Evolutionary conservation across 1,140 invertebrate genomes (phyloP).

Genomic region (Drosophila leontia): DNA sequence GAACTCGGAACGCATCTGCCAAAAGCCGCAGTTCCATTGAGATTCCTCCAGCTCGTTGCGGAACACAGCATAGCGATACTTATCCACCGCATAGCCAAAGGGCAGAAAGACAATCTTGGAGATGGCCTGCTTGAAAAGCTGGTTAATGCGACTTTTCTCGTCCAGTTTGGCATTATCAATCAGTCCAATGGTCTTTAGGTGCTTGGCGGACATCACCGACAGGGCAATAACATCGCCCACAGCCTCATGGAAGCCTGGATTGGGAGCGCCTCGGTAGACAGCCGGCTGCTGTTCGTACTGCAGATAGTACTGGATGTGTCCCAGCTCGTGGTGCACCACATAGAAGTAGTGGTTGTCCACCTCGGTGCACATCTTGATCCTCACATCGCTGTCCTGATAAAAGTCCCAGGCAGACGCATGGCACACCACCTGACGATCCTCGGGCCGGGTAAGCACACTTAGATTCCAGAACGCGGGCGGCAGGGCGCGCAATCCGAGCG

Average conservation of each 20-base stretch:
- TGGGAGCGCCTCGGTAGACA: conserved; percentile 89
- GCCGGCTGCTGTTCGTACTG: conserved; percentile 90
- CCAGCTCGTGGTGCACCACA: conserved; percentile 92
- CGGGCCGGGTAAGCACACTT: conserved; percentile 90
- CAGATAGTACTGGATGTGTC: conserved; percentile 91
- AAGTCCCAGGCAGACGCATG: conserved; percentile 94
- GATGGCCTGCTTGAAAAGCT: conserved; percentile 85
- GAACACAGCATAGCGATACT: conserved; percentile 87
- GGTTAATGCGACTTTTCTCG: conserved; percentile 79
- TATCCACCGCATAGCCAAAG: conserved; percentile 86
- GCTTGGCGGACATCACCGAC: conserved; percentile 87
- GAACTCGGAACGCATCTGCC: conserved; percentile 86
- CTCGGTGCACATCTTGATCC: conserved; percentile 93
- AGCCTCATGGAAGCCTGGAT: conserved; percentile 92
- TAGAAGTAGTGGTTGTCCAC: conserved; percentile 89
- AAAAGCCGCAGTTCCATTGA: conserved; percentile 87
- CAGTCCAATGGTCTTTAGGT: conserved; percentile 87
- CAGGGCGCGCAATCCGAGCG: conserved; percentile 93
- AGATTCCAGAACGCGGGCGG: conserved; percentile 92
- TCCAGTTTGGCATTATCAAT: conserved; percentile 61
- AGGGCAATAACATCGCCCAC: conserved; percentile 89
- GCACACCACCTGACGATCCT: conserved; percentile 88
- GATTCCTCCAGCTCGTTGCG: conserved; percentile 85
- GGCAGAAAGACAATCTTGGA: conserved; percentile 88
- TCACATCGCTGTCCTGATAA: conserved; percentile 87